Conservation (phyloP, 2,113 vertebrate species). For the Calyptommatus sinebrachiatus region DNA sequence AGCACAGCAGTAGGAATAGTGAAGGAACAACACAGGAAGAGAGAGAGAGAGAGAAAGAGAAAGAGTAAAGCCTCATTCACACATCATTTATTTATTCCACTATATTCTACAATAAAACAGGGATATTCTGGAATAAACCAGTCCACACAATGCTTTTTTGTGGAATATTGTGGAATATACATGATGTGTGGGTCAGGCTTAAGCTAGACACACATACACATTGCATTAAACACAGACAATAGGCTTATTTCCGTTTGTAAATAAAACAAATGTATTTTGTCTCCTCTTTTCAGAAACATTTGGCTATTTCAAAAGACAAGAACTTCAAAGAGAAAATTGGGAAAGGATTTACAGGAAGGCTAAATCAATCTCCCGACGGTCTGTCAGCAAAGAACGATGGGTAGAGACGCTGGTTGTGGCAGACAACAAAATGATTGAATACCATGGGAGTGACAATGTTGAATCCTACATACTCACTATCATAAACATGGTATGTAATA, state of each 20-base stretch:
- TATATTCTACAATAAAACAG: too few relatives aligned
- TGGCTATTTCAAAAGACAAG: conserved; percentile 67
- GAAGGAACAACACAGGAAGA: too few relatives aligned
- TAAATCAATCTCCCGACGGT: conserved; percentile 76
- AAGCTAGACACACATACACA: too few relatives aligned
- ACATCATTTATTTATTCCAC: too few relatives aligned
- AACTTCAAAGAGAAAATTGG: conserved; percentile 70
- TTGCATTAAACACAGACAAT: too few relatives aligned
- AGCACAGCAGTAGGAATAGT: too few relatives aligned
- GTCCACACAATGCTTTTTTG: too few relatives aligned
- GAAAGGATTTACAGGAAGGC: conserved; percentile 68
- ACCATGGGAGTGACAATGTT: conserved; percentile 90
- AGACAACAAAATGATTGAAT: conserved; percentile 93
- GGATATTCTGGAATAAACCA: too few relatives aligned
- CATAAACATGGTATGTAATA: conserved; percentile 92
- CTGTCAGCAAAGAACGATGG: conserved; percentile 93
- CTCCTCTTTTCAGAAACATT: conserved; percentile 72
- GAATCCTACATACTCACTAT: conserved; percentile 97
- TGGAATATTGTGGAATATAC: too few relatives aligned
- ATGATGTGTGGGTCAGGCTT: too few relatives aligned
- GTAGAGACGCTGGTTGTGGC: conserved; percentile 97
- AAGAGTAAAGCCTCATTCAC: too few relatives aligned
- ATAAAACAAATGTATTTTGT: background rate
- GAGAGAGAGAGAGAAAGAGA: too few relatives aligned
- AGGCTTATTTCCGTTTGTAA: background rate